Percentiles rank a stretch among this genome's conserved stretches.
phyloP scores from a whole-genome alignment of 2,888 invertebrate species.

The Pseudanteris insignis region DNA sequence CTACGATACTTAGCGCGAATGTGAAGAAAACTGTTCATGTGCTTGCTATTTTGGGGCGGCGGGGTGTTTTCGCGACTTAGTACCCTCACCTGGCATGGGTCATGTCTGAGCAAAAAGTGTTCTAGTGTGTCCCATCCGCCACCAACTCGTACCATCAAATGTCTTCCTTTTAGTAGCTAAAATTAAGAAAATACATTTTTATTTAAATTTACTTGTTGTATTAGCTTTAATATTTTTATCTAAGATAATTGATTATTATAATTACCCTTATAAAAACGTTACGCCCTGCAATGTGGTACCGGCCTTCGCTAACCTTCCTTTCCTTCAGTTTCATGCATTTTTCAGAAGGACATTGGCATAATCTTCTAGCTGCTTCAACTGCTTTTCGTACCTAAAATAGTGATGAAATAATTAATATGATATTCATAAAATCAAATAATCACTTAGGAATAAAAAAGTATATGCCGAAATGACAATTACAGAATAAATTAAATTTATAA shows the following conservation, averaged over 20 bases:
- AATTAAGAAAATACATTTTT: constrained; percentile 3
- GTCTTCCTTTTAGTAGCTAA: constrained; percentile 87
- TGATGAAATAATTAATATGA: background rate
- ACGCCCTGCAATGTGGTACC: constrained; percentile 83
- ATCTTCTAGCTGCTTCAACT: constrained; percentile 77
- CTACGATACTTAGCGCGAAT: constrained; percentile 79
- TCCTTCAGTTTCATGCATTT: constrained; percentile 80
- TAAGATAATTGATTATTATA: no score
- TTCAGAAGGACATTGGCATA: constrained; percentile 77
- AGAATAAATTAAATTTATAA: no score
- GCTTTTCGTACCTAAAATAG: constrained; percentile 61
- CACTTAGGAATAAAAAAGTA: no score
- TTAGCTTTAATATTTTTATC: no score
- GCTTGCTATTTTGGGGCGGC: constrained; percentile 62
- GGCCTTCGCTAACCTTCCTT: constrained; percentile 85
- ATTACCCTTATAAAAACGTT: constrained; percentile 87
- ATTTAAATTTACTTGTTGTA: background rate
- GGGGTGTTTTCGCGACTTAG: constrained; percentile 66
- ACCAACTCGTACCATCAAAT: constrained; percentile 95
- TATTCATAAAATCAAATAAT: no score
- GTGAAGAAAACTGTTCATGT: constrained; percentile 72
- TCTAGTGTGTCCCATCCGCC: constrained; percentile 95
- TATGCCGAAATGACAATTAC: no score
- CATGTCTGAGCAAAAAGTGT: constrained; percentile 88
- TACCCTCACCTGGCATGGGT: constrained; percentile 80